Base-by-base conservation (phyloP, 2,113 vertebrate species). In the Echinops telfairi region DNA sequence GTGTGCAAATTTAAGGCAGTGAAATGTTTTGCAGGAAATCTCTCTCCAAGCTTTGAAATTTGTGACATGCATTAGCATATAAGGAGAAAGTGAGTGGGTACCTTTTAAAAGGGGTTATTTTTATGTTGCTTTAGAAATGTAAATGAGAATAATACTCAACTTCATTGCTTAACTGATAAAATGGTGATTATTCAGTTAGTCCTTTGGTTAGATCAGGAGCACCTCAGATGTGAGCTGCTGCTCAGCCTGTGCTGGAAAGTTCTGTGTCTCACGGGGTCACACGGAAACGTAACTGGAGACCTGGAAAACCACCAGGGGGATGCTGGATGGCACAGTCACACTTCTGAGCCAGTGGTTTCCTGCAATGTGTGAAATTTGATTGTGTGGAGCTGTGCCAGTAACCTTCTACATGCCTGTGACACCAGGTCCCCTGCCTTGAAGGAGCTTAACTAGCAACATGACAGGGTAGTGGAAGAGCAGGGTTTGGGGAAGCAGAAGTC, bases 71-170 rank as follows among this genome's bases (percentile, higher is more conserved):
- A 86, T 96, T 96, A 95, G 95, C 96, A 95, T 90, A 83, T 43
- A 93, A 95, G 95, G 88, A 94, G 83, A 95, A 96, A 96, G 88
- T 90, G 89, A 93, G 96, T 97, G 93, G 94, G 94, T 88, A 88
- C 75, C 29, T 31, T 77, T 96, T 68, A 81, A 95, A 96, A 94
- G 81, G 84, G 77, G 89, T 92, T 96, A 95, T 96, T 97, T 96
- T 96, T 95, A 94, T 95, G 83, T 94, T 96, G 90, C 94, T 95
- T 97, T 96, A 90, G 95, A 96, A 94, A 95, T 95, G 92, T 88
- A 96, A 95, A 96, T 95, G 96, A 88, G 94, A 96, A 75, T 95
- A 85, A 96, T 64, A 92, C 70, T 94, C 92, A 91, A 10, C 58
- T 68, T 90, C 81, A 92, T 83, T 86, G 60, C 93, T 91, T 89